These are phyloP conservation scores for Sarcophaga caerulescens DNA, from an alignment of 2,888 invertebrate genomes.

Conservation along the genomic window DNA sequence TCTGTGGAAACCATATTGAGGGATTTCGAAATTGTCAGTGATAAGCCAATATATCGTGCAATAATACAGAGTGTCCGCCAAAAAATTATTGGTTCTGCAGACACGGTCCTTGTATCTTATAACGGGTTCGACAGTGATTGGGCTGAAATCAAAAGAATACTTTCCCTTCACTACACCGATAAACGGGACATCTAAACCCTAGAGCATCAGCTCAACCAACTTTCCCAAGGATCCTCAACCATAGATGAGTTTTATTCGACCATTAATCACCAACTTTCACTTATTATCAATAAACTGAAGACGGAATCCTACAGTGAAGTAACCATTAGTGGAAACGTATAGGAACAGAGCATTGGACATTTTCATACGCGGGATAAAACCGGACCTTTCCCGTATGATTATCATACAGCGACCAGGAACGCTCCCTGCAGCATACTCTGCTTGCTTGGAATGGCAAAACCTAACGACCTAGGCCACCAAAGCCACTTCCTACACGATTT, in stretches of 20 bases:
- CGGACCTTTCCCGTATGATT: not conserved
- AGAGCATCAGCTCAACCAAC: constrained; percentile 66
- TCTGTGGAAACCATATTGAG: constrained; percentile 13
- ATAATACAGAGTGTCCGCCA: constrained; percentile 64
- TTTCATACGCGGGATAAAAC: not conserved
- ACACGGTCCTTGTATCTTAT: constrained; percentile 56
- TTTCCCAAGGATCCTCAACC: constrained; percentile 57
- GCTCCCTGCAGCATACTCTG: too few relatives aligned
- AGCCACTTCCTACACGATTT: not conserved
- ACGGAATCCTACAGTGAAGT: constrained; percentile 57
- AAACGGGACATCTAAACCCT: constrained; percentile 67
- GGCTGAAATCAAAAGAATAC: constrained; percentile 56
- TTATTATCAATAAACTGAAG: constrained; percentile 67
- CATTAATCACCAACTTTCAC: constrained; percentile 63
- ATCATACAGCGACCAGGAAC: too few relatives aligned
- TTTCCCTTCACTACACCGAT: constrained; percentile 68
- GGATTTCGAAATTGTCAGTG: constrained; percentile 43
- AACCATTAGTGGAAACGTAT: constrained; percentile 50
- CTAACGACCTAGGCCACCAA: constrained; percentile 19
- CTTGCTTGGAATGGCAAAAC: constrained; percentile 20
- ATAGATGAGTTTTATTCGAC: constrained; percentile 66
- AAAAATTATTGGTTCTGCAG: constrained; percentile 58
- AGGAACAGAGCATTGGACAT: not conserved
- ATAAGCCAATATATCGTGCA: constrained; percentile 51
- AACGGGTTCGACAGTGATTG: constrained; percentile 58